Conservation (phyloP, 2,888 invertebrate genomes). For the Bellardia pandia region DNA sequence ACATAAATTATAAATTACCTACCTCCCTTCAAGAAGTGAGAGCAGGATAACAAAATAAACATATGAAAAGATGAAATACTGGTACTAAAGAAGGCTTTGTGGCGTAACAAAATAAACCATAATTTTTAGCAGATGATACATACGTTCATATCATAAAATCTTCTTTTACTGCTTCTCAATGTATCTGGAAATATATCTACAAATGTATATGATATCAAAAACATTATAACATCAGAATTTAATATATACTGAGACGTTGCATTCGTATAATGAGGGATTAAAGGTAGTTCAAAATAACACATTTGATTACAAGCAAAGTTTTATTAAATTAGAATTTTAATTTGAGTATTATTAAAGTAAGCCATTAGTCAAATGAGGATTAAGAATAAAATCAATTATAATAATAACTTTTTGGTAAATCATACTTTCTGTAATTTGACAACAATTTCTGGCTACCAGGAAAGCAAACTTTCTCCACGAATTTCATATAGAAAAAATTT, state of each 20-base stretch:
- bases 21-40: slow-evolving; percentile 27
- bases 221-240: not conserved
- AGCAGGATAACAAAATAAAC: not conserved
- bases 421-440: no score
- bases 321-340: no score
- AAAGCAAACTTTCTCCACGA: no score
- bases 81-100: slow-evolving; percentile 19
- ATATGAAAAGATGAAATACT: slow-evolving; percentile 6
- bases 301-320: not conserved
- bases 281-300: not conserved
- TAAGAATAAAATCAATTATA: no score
- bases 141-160: slow-evolving; percentile 32
- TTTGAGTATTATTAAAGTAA: no score
- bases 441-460: no score
- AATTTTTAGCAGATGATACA: slow-evolving; percentile 31
- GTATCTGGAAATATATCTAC: not conserved
- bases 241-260: not conserved
- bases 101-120: slow-evolving; percentile 27
- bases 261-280: not conserved
- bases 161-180: slow-evolving; percentile 7
- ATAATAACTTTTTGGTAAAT: no score
- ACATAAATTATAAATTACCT: slow-evolving; percentile 2
- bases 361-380: no score
- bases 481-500: no score
- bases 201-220: not conserved